phyloP scores from a whole-genome alignment of 1,140 invertebrate genomes.

The Thereuonema tuberculata region DNA sequence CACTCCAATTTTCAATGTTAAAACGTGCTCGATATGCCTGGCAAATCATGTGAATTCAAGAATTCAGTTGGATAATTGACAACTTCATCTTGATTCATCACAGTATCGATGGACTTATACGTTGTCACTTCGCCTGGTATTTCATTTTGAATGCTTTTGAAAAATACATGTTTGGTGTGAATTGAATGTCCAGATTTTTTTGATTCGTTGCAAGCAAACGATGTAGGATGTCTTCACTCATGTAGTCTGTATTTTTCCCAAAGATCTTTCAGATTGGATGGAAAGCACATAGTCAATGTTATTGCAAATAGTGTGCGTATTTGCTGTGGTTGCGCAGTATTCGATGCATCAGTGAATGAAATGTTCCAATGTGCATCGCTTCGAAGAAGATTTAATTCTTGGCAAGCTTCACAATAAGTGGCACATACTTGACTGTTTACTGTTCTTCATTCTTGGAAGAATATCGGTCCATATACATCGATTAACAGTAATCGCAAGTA shows the following conservation, averaged over 20 bases:
- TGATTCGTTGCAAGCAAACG: constrained; percentile 3
- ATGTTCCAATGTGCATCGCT: constrained; percentile 24
- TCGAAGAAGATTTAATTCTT: constrained; percentile 16
- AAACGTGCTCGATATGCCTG: too few species aligned
- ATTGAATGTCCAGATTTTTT: too few species aligned
- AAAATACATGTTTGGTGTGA: neutral
- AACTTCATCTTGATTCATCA: too few species aligned
- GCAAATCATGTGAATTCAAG: too few species aligned
- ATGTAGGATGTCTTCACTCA: constrained; percentile 15
- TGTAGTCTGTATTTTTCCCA: constrained; percentile 15
- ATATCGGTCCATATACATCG: constrained; percentile 19
- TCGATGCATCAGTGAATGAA: constrained; percentile 28
- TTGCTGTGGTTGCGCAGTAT: constrained; percentile 26
- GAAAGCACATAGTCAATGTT: constrained; percentile 29
- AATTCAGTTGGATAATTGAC: too few species aligned
- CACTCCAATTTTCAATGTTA: too few species aligned
- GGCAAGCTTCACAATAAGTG: constrained; percentile 18
- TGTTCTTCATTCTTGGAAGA: constrained; percentile 20
- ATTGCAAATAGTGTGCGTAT: constrained; percentile 25
- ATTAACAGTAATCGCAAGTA: constrained; percentile 18
- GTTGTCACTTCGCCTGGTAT: too few species aligned
- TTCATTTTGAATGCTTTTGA: too few species aligned
- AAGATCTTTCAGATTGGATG: constrained; percentile 16
- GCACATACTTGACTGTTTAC: constrained; percentile 15
- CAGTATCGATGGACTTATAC: too few species aligned